phyloP scores from a whole-genome alignment of 2,888 invertebrate genomes.

The Mythimna ferrago region DNA sequence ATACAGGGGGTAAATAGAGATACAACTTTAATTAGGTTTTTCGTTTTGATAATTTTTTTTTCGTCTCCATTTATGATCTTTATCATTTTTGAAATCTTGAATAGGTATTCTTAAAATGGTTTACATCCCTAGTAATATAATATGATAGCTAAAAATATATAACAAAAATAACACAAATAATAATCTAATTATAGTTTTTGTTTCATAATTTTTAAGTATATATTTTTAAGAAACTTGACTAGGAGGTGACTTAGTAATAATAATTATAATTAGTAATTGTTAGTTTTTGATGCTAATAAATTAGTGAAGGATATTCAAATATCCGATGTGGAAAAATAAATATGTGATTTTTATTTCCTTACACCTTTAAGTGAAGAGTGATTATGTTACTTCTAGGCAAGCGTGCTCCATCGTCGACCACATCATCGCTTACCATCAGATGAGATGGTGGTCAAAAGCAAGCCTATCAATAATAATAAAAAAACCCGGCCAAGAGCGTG shows the following conservation, averaged over 20 bases:
- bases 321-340: constrained; percentile 44
- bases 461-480: too few relatives aligned
- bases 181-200: constrained; percentile 18
- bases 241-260: constrained; percentile 80
- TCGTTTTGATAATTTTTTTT: too few relatives aligned
- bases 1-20: too few relatives aligned
- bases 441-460: too few relatives aligned
- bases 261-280: constrained; percentile 65
- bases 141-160: constrained; percentile 3
- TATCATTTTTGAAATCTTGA: constrained; percentile 6
- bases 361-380: too few relatives aligned
- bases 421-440: too few relatives aligned
- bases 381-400: too few relatives aligned
- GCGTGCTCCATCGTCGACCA: too few relatives aligned
- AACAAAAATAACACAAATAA: not conserved
- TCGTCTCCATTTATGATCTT: not conserved
- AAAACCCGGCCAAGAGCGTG: too few relatives aligned
- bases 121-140: not conserved
- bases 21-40: too few relatives aligned
- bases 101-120: constrained; percentile 9
- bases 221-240: constrained; percentile 66
- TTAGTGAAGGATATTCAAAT: constrained; percentile 57
- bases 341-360: not conserved
- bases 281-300: constrained; percentile 65
- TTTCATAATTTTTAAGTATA: constrained; percentile 45